phyloP scores from a whole-genome alignment of 2,113 vertebrate genomes.

The Piprites chloris region DNA sequence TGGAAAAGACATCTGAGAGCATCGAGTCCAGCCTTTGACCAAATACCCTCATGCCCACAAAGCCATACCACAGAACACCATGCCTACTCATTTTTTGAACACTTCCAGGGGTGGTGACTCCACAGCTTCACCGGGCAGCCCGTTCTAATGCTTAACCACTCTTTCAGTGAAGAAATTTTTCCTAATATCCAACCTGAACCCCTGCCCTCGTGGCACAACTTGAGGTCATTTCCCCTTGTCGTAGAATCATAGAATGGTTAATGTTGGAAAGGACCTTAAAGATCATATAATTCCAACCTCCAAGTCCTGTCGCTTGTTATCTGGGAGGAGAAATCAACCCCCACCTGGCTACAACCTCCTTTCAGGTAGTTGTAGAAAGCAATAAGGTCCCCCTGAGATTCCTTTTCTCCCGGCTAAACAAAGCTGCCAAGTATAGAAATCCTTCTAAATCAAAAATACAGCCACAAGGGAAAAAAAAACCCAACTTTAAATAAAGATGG shows the following conservation, averaged over 20 bases:
- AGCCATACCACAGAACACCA: not conserved
- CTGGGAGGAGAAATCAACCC: not conserved
- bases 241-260: not conserved
- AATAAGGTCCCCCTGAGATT: not conserved
- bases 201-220: too few species aligned
- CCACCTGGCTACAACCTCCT: not conserved
- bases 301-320: not conserved
- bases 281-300: not conserved
- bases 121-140: not conserved
- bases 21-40: not conserved
- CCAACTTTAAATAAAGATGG: not conserved
- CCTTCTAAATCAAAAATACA: not conserved
- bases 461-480: accelerated
- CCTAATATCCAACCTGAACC: not conserved
- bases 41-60: accelerated
- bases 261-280: not conserved
- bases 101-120: too few species aligned
- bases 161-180: not conserved
- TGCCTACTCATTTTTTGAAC: too few species aligned
- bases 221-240: not conserved
- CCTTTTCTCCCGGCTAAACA: not conserved
- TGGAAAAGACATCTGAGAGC: not conserved
- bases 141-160: too few species aligned
- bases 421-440: not conserved
- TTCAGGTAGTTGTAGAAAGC: not conserved